Evolutionary conservation across 2,888 invertebrate genomes (phyloP), one percentile per base, ranked within the genome.

Genomic region (Neocrepidodera transversa): DNA sequence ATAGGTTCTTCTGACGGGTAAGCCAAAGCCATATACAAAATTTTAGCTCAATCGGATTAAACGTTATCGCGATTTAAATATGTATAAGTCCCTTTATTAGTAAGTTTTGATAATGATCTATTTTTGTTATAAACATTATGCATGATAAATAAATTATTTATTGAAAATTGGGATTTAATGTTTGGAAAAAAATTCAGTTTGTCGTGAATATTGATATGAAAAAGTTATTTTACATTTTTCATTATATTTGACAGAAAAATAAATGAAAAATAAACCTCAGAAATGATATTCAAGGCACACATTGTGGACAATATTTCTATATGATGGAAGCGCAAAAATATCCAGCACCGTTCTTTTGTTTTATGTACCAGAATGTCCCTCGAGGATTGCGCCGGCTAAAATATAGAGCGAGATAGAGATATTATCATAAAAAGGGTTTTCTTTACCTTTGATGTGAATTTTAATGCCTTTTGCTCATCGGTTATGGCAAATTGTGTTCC

Each of bases 381-480:
- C 32, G 60, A 56, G 62, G 42, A 59, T 58, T 47, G 60, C 53
- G 60, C 50, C 17, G 30, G 60, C 58, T 61, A 45, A 64, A 64
- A 64, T 64, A 61, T 63, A 61, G 56, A 64, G 48, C 50, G 64
- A 64, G 61, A 60, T 57, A 36, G 60, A 54, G 18, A 50, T 59
- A 63, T 60, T 58, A 60, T 60, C 54, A 61, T 61, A 59, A 65
- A 65, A 65, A 61, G 65, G 65, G 58, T 61, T 65, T 65, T 65
- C 65, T 65, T 61, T 61, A 63, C 63, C 65, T 65, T 65, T 65
- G 65, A 65, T 65, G 65, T 65, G 61, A 63, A 65, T 65, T 63
- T 63, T 65, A 63, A 65, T 63, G 65, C 63, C 59, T 61, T 54
- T 63, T 61, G 58, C 65, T 65, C 61, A 63, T 65, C 65, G 61